phyloP scores from a whole-genome alignment of 2,113 vertebrate species.

The human region GRCh38 chr13:102243001-102243500 shows the following conservation, averaged over 20 bases:
- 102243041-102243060: background rate
- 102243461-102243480: background rate
- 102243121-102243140: background rate
- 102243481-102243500: background rate
- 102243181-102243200: background rate
- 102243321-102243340: background rate
- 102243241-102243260: background rate
- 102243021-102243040: background rate
- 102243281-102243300: background rate
- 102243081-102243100: background rate
- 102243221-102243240: background rate
- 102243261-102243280: background rate
- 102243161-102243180: background rate
- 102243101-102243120: background rate
- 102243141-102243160: background rate
- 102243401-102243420: background rate
- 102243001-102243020: background rate
- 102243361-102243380: background rate
- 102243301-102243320: background rate
- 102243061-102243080: background rate
- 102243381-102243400: background rate
- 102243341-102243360: background rate
- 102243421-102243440: background rate
- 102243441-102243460: background rate
- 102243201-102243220: background rate